Conservation (phyloP, 35 echinoderm and acorn worm genomes). For the Ptychodera flava region DNA sequence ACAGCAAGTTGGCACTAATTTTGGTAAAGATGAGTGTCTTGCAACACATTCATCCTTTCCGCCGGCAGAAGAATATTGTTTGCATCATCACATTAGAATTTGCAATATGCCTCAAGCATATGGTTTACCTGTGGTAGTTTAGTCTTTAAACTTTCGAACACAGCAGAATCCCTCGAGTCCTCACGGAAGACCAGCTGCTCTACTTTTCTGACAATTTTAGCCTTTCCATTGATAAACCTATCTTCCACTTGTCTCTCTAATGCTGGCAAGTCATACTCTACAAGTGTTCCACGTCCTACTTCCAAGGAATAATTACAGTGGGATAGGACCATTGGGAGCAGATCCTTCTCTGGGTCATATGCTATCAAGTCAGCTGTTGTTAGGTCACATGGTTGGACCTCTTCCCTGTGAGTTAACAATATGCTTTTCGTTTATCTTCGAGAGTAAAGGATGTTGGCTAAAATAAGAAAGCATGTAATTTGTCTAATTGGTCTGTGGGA, state of each 20-base stretch:
- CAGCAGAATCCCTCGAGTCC: background rate
- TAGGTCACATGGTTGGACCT: background rate
- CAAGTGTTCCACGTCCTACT: background rate
- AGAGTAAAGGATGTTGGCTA: no score
- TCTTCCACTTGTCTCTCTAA: background rate
- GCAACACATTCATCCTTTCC: no score
- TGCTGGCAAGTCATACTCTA: background rate
- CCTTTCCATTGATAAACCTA: background rate
- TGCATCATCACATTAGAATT: no score
- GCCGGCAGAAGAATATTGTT: no score
- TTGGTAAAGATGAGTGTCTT: no score
- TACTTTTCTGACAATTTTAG: background rate
- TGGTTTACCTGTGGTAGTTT: background rate
- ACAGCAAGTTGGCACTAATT: no score
- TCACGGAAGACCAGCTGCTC: background rate
- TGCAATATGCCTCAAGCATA: no score
- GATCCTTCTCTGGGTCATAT: background rate
- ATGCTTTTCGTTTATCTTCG: no score
- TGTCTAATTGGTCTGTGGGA: no score
- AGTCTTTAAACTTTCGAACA: background rate
- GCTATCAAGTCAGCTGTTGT: background rate
- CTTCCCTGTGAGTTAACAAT: no score
- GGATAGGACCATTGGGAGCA: background rate
- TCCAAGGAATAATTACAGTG: background rate
- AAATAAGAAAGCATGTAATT: no score